A percentile compares a stretch with the other conserved stretches of the same genome.
Evolutionary conservation across 2,113 vertebrate species (phyloP).

Genomic region (Dunckerocampus dactyliophorus): DNA sequence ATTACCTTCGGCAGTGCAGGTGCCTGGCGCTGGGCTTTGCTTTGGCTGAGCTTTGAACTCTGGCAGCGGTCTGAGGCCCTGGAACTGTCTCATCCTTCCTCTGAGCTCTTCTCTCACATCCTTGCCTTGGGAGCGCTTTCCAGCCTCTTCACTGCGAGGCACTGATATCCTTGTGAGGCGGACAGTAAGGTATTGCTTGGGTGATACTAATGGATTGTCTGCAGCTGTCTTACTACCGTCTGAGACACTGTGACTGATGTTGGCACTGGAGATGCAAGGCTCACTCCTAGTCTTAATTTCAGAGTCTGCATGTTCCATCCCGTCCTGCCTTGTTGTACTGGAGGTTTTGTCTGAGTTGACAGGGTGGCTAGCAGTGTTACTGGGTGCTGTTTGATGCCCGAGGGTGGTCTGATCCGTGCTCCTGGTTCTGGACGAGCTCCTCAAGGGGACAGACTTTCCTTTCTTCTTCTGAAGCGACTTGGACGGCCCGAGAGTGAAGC

Average conservation of each 20-base stretch:
- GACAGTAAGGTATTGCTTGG: conserved; percentile 73
- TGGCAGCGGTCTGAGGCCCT: conserved; percentile 21
- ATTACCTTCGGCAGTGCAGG: conserved; percentile 46
- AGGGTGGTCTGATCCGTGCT: conserved; percentile 16
- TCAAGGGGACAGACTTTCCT: conserved; percentile 27
- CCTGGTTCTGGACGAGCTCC: conserved; percentile 55
- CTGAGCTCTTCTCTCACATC: conserved; percentile 12
- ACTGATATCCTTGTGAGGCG: conserved; percentile 65
- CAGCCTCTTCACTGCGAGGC: conserved; percentile 28
- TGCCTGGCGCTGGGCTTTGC: conserved; percentile 30
- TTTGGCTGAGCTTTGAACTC: conserved; percentile 40
- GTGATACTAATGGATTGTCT: conserved; percentile 45
- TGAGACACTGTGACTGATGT: conserved; percentile 9
- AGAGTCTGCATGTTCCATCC: conserved; percentile 9
- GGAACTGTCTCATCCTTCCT: conserved; percentile 28
- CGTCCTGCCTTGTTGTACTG: conserved; percentile 28
- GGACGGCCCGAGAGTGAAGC: conserved; percentile 46
- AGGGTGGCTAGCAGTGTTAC: not conserved
- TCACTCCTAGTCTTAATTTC: conserved; percentile 1
- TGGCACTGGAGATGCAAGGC: not conserved
- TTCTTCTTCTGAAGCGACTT: not conserved
- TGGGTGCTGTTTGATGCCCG: conserved; percentile 7
- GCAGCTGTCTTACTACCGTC: conserved; percentile 13
- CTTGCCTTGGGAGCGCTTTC: conserved; percentile 18
- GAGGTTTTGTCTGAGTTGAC: conserved; percentile 16